Percentiles rank a stretch among this genome's conserved stretches.
Evolutionary conservation across 2,113 vertebrate species (phyloP).

Genomic region (Stigmatopora nigra): DNA sequence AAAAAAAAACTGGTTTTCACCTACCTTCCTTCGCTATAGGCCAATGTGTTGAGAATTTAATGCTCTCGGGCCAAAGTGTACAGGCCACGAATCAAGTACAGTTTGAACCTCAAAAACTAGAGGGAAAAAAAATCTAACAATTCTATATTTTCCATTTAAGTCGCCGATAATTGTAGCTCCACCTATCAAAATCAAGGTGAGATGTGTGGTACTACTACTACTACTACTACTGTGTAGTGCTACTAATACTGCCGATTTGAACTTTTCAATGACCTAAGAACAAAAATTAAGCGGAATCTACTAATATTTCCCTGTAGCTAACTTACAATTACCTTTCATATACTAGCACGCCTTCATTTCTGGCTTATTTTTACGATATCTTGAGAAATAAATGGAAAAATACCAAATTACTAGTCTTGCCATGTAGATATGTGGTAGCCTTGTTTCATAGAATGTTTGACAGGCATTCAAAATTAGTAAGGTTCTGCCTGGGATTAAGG

Average conservation of each 20-base stretch:
- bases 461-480: conserved; percentile 5
- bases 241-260: no score
- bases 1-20: conserved; percentile 34
- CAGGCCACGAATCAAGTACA: background rate
- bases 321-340: no score
- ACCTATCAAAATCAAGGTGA: background rate
- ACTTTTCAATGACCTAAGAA: no score
- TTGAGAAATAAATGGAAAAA: no score
- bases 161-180: background rate
- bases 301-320: no score
- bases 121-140: background rate
- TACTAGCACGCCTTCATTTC: no score
- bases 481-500: conserved; percentile 3
- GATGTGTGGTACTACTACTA: no score
- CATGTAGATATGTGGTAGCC: no score
- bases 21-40: conserved; percentile 18
- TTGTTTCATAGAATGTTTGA: background rate
- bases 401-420: background rate
- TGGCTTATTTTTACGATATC: no score
- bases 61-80: background rate
- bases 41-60: background rate
- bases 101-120: background rate
- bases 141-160: background rate
- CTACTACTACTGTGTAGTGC: no score
- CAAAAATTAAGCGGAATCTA: no score